Base-by-base conservation (phyloP, 2,113 vertebrate species). In the Pardalotus punctatus region DNA sequence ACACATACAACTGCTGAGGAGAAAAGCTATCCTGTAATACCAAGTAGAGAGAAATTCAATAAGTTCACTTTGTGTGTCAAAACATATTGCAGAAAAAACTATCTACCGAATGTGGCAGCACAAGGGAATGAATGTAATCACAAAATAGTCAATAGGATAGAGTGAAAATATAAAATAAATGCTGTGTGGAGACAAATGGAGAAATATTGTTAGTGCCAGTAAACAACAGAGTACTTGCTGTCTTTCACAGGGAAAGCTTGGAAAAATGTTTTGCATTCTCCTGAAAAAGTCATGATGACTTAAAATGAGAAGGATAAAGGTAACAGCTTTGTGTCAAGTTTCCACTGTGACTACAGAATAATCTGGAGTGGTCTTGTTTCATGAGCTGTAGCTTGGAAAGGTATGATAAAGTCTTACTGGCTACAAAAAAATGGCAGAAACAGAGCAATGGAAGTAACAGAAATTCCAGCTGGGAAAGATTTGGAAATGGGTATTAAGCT, bases 121-220 rank as follows among this genome's bases (percentile, higher is more conserved):
- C 76, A 76, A 64, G 66, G 45, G 80, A 83, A 81, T 65, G 86
- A 85, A 90, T 83, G 71, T 88, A 94, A 93, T 90, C 79, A 88
- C 69, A 70, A 87, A 77, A 81, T 92, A 91, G 90, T 95, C 90
- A 95, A 85, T 45, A 81, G 80, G 79, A 88, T 40, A 57, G 69
- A 84, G 62, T 81, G 72, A 81, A 97, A 97, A 95, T 77, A 91
- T 43, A 97, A 94, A 82, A 91, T 71, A 85, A 83, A 60, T 86
- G 90, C 81, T 88, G 57, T 77, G 81, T 12, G 76, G 56, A 94
- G 91, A 81, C 61, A 78, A 86, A 95, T 43, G 35, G 6, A 53
- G 80, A 95, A 81, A 87, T 71, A 70, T 36, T 87, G 62, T 95
- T 73, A 86, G 81, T 79, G 92, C 43, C 45, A 78, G 88, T 72